Percentiles rank a stretch among this genome's conserved stretches.
Evolutionary conservation across 2,113 vertebrate species (phyloP).

Genomic region (Ia io): DNA sequence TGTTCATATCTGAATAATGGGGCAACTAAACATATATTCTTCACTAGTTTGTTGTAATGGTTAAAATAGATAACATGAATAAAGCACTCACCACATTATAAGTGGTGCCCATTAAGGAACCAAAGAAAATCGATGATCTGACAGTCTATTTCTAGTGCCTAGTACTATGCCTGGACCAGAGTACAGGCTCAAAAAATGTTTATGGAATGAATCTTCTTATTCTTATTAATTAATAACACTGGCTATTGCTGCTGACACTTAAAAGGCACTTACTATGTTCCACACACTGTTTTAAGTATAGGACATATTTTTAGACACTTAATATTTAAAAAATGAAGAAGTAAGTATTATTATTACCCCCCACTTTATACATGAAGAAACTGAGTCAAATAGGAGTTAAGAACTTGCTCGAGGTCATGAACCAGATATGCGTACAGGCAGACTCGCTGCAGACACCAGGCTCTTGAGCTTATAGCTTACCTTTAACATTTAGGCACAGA

Average conservation of each 20-base stretch:
- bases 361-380: not conserved
- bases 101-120: not conserved
- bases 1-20: slow-evolving; percentile 7
- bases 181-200: not conserved
- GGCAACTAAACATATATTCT: not conserved
- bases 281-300: not conserved
- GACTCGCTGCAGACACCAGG: not conserved
- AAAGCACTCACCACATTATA: not conserved
- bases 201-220: not conserved
- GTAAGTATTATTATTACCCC: not conserved
- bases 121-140: slow-evolving; percentile 2
- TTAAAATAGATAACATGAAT: not conserved
- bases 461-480: not conserved
- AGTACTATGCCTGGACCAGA: not conserved
- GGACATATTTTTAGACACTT: not conserved
- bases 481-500: not conserved
- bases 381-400: not conserved
- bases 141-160: not conserved
- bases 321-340: not conserved
- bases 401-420: not conserved
- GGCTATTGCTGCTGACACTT: not conserved
- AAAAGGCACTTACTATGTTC: not conserved
- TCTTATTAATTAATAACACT: not conserved
- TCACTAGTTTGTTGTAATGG: not conserved
- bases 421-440: not conserved